phyloP scores from a whole-genome alignment of 2,797 vertebrate genomes.

The Champsocephalus gunnari region DNA sequence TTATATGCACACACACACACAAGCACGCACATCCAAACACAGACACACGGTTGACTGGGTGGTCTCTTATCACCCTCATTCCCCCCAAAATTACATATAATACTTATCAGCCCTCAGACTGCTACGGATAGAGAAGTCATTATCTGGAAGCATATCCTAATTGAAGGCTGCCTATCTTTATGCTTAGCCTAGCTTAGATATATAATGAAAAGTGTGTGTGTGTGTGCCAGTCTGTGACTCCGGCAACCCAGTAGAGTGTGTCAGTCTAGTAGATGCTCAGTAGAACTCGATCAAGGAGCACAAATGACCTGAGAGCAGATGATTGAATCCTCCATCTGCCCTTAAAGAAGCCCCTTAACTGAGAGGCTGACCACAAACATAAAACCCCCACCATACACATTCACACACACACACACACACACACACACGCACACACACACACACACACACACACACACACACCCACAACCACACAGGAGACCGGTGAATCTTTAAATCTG shows the following conservation, averaged over 20 bases:
- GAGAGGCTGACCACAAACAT: constrained; percentile 18
- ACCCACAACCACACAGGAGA: neutral
- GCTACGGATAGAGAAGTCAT: constrained; percentile 53
- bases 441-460: too few species aligned
- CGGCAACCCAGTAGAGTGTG: constrained; percentile 42
- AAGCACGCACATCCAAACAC: constrained; percentile 23
- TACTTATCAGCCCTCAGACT: constrained; percentile 52
- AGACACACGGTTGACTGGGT: constrained; percentile 52
- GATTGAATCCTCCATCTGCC: constrained; percentile 65
- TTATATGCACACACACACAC: constrained; percentile 41
- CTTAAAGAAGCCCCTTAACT: constrained; percentile 54
- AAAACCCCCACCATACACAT: constrained; percentile 16
- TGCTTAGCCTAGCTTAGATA: constrained; percentile 23
- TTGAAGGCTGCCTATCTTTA: constrained; percentile 74
- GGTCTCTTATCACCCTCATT: constrained; percentile 61
- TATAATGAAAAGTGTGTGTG: constrained; percentile 25
- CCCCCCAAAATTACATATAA: constrained; percentile 62
- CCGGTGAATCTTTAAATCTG: constrained; percentile 1
- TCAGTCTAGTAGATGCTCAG: constrained; percentile 46
- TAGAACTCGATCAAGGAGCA: constrained; percentile 68
- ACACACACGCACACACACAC: too few species aligned
- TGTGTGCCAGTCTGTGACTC: constrained; percentile 12
- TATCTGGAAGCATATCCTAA: constrained; percentile 74
- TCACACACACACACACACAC: neutral
- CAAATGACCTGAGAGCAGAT: constrained; percentile 66